Base-by-base conservation (phyloP, 1,140 invertebrate species). In the Zophobas morio region DNA sequence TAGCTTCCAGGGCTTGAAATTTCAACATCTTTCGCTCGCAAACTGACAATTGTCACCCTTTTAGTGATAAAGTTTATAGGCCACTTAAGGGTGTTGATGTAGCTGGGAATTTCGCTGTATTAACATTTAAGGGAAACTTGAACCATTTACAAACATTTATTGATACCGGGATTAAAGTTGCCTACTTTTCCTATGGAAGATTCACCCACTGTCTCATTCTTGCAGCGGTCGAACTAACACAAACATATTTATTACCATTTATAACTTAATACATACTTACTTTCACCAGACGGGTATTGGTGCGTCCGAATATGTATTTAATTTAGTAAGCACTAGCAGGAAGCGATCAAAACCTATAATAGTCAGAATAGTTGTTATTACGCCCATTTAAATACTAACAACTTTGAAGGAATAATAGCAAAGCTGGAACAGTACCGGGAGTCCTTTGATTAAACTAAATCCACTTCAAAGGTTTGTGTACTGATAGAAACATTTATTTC, bases 51-150 rank as follows among this genome's bases (percentile, higher is more conserved):
- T 70, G 53, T 76, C 71, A 71, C 78, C 77, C 75, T 56, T 54
- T 37, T 51, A 79, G 78, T 77, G 80, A 81, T 81, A 79, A 81
- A 81, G 66, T 81, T 81, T 79, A 81, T 81, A 63, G 72, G 75
- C 77, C 80, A 81, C 80, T 81, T 81, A 75, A 71, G 76, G 73
- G 76, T 78, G 77, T 71, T 70, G 76, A 78, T 78, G 70, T 78
- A 74, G 73, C 57, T 74, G 42, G 34, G 47, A 63, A 60, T 54
- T 74, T 57, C 76, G 56, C 49, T 78, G 40, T 74, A 71, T 74
- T 74, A 78, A 74, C 76, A 72, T 71, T 47, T 74, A 78, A 78
- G 73, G 76, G 75, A 72, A 72, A 72, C 46, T 72, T 51, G 1
- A 36, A 72, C 6, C 60, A 66, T 66, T 66, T 66, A 66, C 60